phyloP scores from a whole-genome alignment of 2,113 vertebrate genomes.

The Pseudorasbora parva region DNA sequence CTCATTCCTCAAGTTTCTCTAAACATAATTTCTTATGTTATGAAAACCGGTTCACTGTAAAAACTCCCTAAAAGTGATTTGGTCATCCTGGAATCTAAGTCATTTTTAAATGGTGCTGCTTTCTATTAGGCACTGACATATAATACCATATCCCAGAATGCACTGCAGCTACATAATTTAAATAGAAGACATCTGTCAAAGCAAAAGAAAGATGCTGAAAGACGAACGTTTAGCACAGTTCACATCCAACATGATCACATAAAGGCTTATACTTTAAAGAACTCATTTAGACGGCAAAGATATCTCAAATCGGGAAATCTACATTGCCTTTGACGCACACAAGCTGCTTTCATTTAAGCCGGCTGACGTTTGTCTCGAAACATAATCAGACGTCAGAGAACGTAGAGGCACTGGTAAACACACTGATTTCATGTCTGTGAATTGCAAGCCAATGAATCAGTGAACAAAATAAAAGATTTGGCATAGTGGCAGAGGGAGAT shows the following conservation, averaged over 20 bases:
- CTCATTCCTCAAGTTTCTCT: not conserved
- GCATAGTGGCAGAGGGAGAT: not conserved
- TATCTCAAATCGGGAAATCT: constrained; percentile 16
- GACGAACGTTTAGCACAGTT: constrained; percentile 2
- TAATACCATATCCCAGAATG: constrained; percentile 29
- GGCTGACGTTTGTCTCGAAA: not conserved
- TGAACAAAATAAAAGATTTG: not conserved
- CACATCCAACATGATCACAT: constrained; percentile 9
- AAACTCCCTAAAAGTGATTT: constrained; percentile 42
- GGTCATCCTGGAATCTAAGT: constrained; percentile 26
- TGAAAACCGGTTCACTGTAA: constrained; percentile 30
- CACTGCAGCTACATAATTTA: not conserved
- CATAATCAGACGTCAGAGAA: constrained; percentile 7
- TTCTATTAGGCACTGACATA: constrained; percentile 34
- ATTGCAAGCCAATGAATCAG: constrained; percentile 7
- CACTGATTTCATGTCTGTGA: constrained; percentile 16
- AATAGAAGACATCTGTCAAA: constrained; percentile 49
- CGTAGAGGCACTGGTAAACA: constrained; percentile 6
- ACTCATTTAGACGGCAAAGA: constrained; percentile 11
- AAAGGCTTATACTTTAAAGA: constrained; percentile 6
- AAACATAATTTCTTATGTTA: constrained; percentile 17
- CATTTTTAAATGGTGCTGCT: constrained; percentile 53
- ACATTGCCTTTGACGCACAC: not conserved
- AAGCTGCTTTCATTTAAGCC: constrained; percentile 17
- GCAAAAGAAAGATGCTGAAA: constrained; percentile 6